Percentiles rank a stretch among this genome's conserved stretches.
Evolutionary conservation across 1,140 invertebrate genomes (phyloP).

Genomic region (Ridgeia piscesae): DNA sequence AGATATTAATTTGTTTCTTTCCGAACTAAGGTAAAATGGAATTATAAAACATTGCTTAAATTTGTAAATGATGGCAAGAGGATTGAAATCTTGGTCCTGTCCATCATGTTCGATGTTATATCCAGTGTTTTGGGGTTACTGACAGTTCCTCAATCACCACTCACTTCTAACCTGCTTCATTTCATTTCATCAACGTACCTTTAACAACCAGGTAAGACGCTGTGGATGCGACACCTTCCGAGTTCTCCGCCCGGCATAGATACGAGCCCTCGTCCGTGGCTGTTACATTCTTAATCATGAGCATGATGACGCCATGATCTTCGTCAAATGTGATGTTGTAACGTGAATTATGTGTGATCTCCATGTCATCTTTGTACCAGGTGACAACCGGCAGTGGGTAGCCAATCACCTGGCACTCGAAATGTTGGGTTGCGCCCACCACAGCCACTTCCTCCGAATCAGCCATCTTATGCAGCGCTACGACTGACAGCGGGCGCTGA

Average conservation of each 20-base stretch:
- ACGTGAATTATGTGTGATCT: conserved; percentile 46
- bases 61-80: no score
- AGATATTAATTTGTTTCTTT: no score
- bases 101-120: no score
- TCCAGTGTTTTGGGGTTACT: no score
- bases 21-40: no score
- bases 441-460: conserved; percentile 41
- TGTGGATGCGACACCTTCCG: conserved; percentile 49
- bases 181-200: conserved; percentile 34
- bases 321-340: conserved; percentile 43
- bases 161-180: background rate
- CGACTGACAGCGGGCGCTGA: background rate
- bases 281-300: conserved; percentile 46
- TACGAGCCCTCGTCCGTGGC: conserved; percentile 44
- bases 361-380: conserved; percentile 45
- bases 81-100: no score
- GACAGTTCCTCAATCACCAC: background rate
- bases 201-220: conserved; percentile 48
- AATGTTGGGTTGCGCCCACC: conserved; percentile 46
- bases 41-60: no score
- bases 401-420: conserved; percentile 52
- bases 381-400: conserved; percentile 40
- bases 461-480: background rate
- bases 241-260: conserved; percentile 50
- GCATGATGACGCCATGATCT: conserved; percentile 45